phyloP scores from a whole-genome alignment of 2,113 vertebrate genomes.

The Ictidomys tridecemlineatus region DNA sequence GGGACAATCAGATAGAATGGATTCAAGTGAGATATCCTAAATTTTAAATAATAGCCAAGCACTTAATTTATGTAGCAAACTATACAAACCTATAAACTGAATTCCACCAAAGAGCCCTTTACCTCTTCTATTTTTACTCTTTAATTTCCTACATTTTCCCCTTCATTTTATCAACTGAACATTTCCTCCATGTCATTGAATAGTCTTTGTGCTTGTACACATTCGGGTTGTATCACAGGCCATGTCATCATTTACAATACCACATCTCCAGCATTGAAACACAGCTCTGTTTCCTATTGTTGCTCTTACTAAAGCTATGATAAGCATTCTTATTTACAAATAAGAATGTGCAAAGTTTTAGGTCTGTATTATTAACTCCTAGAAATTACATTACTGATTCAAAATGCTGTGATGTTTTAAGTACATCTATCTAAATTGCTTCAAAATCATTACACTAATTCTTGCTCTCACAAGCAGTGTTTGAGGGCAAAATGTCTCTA shows the following conservation, averaged over 20 bases:
- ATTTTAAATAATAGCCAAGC: background rate
- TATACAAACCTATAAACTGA: background rate
- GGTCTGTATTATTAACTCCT: background rate
- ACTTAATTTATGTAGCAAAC: background rate
- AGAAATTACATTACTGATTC: background rate
- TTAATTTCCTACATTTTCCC: background rate
- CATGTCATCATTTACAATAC: background rate
- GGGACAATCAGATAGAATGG: too few relatives aligned
- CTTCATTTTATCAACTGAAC: background rate
- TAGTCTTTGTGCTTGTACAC: background rate
- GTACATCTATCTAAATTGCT: background rate
- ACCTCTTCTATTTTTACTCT: background rate
- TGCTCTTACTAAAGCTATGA: background rate
- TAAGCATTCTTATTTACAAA: background rate
- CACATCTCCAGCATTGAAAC: background rate
- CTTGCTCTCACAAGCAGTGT: background rate
- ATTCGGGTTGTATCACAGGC: background rate
- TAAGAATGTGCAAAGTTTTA: background rate
- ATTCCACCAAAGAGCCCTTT: background rate
- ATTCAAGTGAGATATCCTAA: background rate
- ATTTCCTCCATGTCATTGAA: background rate
- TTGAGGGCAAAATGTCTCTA: background rate
- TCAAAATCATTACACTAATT: conserved; percentile 21
- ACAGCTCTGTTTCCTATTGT: background rate
- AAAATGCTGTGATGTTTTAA: conserved; percentile 46